phyloP scores from a whole-genome alignment of 2,888 invertebrate species.

The Pteria penguin region DNA sequence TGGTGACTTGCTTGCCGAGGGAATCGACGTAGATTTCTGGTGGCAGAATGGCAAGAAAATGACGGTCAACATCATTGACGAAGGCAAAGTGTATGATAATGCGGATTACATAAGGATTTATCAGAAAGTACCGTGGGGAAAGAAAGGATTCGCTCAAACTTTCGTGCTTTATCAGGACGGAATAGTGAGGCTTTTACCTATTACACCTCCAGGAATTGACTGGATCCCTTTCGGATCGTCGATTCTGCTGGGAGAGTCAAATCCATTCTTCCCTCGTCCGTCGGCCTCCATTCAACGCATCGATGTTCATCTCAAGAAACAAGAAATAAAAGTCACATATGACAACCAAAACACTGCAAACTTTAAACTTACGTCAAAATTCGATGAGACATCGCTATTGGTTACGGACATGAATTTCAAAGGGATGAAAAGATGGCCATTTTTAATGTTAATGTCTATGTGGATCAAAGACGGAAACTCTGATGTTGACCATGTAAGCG shows the following conservation, averaged over 20 bases:
- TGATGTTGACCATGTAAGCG: slow-evolving; percentile 63
- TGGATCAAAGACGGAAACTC: slow-evolving; percentile 62
- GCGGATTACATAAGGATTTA: slow-evolving; percentile 58
- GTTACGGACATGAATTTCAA: slow-evolving; percentile 24
- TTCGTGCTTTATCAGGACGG: slow-evolving; percentile 68
- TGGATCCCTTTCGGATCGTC: slow-evolving; percentile 70
- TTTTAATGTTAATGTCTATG: slow-evolving; percentile 63
- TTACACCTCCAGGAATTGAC: slow-evolving; percentile 62
- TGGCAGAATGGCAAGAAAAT: slow-evolving; percentile 61
- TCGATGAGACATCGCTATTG: slow-evolving; percentile 26
- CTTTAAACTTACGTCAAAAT: slow-evolving; percentile 20
- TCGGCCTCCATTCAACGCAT: slow-evolving; percentile 54
- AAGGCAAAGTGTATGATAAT: slow-evolving; percentile 30
- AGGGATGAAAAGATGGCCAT: slow-evolving; percentile 37
- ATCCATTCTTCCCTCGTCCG: slow-evolving; percentile 50
- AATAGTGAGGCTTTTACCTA: slow-evolving; percentile 57
- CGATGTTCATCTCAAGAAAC: slow-evolving; percentile 48
- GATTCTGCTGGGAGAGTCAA: slow-evolving; percentile 58
- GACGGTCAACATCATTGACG: slow-evolving; percentile 48
- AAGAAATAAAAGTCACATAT: slow-evolving; percentile 50
- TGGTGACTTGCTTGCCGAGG: slow-evolving; percentile 52
- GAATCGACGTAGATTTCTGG: slow-evolving; percentile 60
- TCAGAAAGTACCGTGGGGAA: slow-evolving; percentile 56
- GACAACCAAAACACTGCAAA: slow-evolving; percentile 42
- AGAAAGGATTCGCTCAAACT: slow-evolving; percentile 54